A percentile compares a stretch with the other conserved stretches of the same genome.
Evolutionary conservation across 2,888 invertebrate genomes (phyloP).

Genomic region (Conops quadrifasciatus): DNA sequence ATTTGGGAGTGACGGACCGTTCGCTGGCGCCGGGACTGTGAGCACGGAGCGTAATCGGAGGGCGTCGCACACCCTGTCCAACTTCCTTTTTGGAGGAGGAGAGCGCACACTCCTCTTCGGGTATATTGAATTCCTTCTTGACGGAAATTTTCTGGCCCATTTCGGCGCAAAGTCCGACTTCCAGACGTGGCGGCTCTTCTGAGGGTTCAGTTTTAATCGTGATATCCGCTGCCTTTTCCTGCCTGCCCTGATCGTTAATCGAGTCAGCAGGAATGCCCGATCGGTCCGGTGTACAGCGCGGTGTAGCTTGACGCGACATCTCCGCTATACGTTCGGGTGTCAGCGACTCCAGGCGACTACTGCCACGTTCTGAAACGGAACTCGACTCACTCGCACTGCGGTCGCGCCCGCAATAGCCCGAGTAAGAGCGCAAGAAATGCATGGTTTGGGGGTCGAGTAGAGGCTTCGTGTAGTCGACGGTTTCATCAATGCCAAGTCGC

Average conservation of each 20-base stretch:
- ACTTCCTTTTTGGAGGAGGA: conserved; percentile 12
- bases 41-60: conserved; percentile 41
- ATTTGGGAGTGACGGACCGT: conserved; percentile 77
- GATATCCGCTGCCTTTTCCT: conserved; percentile 54
- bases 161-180: conserved; percentile 34
- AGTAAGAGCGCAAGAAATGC: conserved; percentile 81
- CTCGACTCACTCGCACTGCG: conserved; percentile 89
- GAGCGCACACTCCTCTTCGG: conserved; percentile 41
- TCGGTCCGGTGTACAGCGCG: conserved; percentile 68
- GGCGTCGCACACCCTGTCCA: conserved; percentile 26
- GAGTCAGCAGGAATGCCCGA: conserved; percentile 61
- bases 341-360: conserved; percentile 80
- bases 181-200: neutral
- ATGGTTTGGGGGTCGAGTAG: conserved; percentile 88
- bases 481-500: conserved; percentile 91
- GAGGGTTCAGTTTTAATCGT: conserved; percentile 42
- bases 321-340: conserved; percentile 75
- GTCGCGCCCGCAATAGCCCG: conserved; percentile 74
- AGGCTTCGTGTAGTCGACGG: conserved; percentile 91
- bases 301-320: conserved; percentile 62
- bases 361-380: conserved; percentile 83
- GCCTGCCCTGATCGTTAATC: conserved; percentile 45
- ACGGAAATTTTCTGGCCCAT: conserved; percentile 58
- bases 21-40: conserved; percentile 79
- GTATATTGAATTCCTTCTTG: conserved; percentile 65